A percentile compares a stretch with the other conserved stretches of the same genome.
Evolutionary conservation across 2,113 vertebrate species (phyloP).

Genomic region (Apistogramma diplotaenia): DNA sequence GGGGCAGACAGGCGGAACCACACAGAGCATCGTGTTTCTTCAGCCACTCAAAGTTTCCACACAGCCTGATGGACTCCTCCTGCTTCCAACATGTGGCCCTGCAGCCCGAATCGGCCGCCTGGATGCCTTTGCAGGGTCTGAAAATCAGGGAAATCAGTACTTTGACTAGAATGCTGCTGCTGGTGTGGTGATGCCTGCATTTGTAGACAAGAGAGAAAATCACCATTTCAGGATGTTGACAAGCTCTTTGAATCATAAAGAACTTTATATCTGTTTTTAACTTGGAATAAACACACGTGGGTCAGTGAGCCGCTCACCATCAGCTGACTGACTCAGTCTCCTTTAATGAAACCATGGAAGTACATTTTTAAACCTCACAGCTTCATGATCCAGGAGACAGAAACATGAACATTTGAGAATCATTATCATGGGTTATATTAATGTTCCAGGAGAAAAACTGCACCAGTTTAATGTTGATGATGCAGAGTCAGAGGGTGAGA

Average conservation of each 20-base stretch:
- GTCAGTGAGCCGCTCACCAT: too few species aligned
- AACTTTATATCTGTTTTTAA: background rate
- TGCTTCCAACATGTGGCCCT: background rate
- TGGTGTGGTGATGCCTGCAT: background rate
- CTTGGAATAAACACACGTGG: too few species aligned
- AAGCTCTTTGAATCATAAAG: background rate
- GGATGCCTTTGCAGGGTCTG: background rate
- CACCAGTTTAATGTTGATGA: too few species aligned
- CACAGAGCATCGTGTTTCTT: slow-evolving; percentile 18
- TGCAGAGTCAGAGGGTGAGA: too few species aligned
- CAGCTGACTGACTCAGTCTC: too few species aligned
- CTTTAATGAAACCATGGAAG: too few species aligned
- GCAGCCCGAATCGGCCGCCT: background rate
- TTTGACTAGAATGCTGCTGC: background rate
- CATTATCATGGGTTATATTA: too few species aligned
- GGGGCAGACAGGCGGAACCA: slow-evolving; percentile 19
- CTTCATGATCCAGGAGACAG: too few species aligned
- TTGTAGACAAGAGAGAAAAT: background rate
- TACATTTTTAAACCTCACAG: too few species aligned
- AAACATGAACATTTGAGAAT: too few species aligned
- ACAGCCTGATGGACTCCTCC: background rate
- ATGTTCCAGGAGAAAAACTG: too few species aligned
- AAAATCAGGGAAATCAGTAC: background rate
- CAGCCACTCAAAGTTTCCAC: slow-evolving; percentile 28
- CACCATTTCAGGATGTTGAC: background rate